Base-by-base conservation (phyloP, 2,113 vertebrate genomes). In the Progne subis region DNA sequence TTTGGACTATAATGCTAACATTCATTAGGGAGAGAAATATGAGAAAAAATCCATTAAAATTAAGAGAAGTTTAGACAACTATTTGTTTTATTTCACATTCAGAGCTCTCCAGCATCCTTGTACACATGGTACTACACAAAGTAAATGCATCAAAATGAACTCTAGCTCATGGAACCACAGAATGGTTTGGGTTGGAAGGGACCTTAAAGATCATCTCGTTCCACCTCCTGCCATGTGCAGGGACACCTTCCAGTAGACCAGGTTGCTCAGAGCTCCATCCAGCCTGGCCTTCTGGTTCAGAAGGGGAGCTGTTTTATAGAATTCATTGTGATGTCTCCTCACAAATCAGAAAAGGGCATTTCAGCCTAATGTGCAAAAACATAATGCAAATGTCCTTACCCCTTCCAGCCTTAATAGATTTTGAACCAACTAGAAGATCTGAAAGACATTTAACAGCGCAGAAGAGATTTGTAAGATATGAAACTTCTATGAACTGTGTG, bases 401-500 rank as follows among this genome's bases (percentile, higher is more conserved):
- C 31, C 12, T 63, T 56, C 52, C 37, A 47, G 49, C 34, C 59
- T 50, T 63, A 88, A 52, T 56, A 83, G 32, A 60, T 93, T 81
- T 67, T 32, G 17, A 88, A 72, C 28, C 29, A 74, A 53, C n/a
- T 6, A 74, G 76, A 52, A 81, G 55, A 74, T 88, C 80, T 69
- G 34, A 70, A 90, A 93, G 70, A 34, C 20, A 18, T 61, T 88
- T 69, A 77, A 46, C 44, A 60, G 53, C 8, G 11, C 44, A 86
- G 50, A 61, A 94, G 59, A 93, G 68, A 77, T 81, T 81, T 78
- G 21, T 41, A 78, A 67, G 64, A 88, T 78, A 92, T 14, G 83
- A 67, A 88, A 86, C 61, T 83, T 83, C 80, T 43, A 24, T 25
- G 68, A 93, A 88, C 29, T 63, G 64, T 90, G 90, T 86, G 86